Conservation (phyloP, 2,797 vertebrate genomes). For the Danio aesculapii region DNA sequence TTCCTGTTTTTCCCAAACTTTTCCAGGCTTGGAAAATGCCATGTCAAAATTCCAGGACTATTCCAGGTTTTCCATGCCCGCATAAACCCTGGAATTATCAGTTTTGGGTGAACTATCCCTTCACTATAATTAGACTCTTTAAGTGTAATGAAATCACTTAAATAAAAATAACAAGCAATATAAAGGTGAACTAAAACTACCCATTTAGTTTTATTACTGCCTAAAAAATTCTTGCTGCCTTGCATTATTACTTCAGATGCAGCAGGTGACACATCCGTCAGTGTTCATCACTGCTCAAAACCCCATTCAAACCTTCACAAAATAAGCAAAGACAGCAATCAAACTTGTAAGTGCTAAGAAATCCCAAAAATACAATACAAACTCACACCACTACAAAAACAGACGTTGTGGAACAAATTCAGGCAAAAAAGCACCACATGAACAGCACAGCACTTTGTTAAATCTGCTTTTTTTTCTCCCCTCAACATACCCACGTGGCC, state of each 20-base stretch:
- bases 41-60: too few relatives aligned
- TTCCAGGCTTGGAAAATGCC: too few relatives aligned
- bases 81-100: too few relatives aligned
- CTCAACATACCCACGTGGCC: constrained; percentile 65
- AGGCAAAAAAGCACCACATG: constrained; percentile 1
- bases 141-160: too few relatives aligned
- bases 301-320: background rate
- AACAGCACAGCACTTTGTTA: constrained; percentile 21
- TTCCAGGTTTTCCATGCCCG: too few relatives aligned
- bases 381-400: background rate
- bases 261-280: constrained; percentile 3
- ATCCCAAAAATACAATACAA: background rate
- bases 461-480: constrained; percentile 44
- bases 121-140: too few relatives aligned
- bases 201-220: background rate
- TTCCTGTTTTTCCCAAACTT: too few relatives aligned
- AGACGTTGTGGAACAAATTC: background rate
- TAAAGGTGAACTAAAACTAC: background rate
- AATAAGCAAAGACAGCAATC: background rate
- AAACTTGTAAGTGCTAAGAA: background rate
- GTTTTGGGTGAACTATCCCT: too few relatives aligned
- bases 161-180: too few relatives aligned
- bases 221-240: background rate
- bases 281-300: background rate
- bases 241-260: background rate